Evolutionary conservation across 2,113 vertebrate genomes (phyloP).

Genomic region (Poeciliopsis occidentalis): DNA sequence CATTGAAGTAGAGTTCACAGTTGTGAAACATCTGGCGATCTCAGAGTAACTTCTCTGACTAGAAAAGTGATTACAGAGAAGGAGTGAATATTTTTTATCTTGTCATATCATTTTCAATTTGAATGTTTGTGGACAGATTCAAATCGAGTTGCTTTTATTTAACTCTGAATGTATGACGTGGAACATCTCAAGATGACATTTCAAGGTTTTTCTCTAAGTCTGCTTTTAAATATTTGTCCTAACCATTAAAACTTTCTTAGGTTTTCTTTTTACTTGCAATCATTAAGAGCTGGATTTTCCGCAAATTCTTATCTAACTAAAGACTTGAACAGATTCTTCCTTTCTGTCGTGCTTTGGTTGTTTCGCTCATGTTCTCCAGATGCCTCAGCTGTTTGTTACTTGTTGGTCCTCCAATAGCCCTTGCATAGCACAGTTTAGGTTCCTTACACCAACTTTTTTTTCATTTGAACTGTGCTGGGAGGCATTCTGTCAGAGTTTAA

Average conservation of each 20-base stretch:
- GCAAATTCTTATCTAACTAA: conserved; percentile 19
- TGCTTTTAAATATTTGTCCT: too few species aligned
- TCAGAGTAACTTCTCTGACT: neutral
- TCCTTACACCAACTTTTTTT: conserved; percentile 19
- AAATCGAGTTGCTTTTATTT: neutral
- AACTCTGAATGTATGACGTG: neutral
- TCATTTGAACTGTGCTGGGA: conserved; percentile 18
- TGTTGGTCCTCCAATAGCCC: conserved; percentile 24
- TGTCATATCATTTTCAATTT: neutral
- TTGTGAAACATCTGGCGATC: neutral
- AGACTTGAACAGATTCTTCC: conserved; percentile 41
- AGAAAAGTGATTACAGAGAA: neutral
- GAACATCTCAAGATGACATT: neutral
- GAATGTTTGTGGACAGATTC: neutral
- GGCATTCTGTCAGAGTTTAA: conserved; percentile 35
- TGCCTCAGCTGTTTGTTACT: conserved; percentile 50
- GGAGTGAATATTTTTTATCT: neutral
- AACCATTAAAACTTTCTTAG: too few species aligned
- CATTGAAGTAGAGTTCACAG: too few species aligned
- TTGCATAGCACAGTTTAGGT: conserved; percentile 24
- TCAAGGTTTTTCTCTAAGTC: neutral
- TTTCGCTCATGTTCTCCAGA: conserved; percentile 5
- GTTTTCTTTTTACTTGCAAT: conserved; percentile 2
- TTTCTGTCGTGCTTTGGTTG: conserved; percentile 1
- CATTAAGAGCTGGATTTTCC: neutral